Conservation (phyloP, 2,888 invertebrate species). For the Pheosia gnoma region DNA sequence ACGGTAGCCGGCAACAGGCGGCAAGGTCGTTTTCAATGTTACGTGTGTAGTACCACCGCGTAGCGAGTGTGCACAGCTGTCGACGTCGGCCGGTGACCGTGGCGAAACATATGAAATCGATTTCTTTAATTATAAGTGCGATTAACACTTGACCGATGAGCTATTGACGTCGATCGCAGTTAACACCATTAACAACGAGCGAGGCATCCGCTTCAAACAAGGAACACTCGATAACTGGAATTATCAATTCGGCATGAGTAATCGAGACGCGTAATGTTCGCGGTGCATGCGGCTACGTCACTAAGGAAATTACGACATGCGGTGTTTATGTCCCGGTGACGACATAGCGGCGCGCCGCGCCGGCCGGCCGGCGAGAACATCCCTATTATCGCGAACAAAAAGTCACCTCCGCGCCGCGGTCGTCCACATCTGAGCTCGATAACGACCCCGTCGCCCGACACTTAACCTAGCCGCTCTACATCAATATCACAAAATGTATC, state of each 20-base stretch:
- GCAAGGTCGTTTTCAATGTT: conserved; percentile 77
- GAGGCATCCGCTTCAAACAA: conserved; percentile 2
- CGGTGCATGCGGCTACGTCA: conserved; percentile 35
- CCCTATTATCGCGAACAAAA: conserved; percentile 47
- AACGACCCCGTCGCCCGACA: conserved; percentile 47
- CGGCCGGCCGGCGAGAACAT: conserved; percentile 36
- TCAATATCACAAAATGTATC: conserved; percentile 27
- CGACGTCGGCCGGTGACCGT: conserved; percentile 46
- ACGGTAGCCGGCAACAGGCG: conserved; percentile 59
- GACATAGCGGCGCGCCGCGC: conserved; percentile 24
- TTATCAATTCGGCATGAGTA: conserved; percentile 36
- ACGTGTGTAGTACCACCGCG: conserved; percentile 49
- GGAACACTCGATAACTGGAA: conserved; percentile 4
- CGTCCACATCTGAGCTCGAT: conserved; percentile 43
- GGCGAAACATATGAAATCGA: conserved; percentile 42
- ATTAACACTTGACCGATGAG: conserved; percentile 24
- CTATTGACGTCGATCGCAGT: conserved; percentile 26
- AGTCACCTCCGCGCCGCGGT: conserved; percentile 56
- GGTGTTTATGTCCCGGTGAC: conserved; percentile 29
- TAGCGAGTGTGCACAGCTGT: conserved; percentile 55
- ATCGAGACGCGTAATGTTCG: conserved; percentile 31
- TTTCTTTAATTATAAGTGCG: conserved; percentile 37
- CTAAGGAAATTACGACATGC: conserved; percentile 49
- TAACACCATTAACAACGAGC: conserved; percentile 3
- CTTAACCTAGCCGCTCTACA: conserved; percentile 41